Evolutionary conservation across 2,888 invertebrate genomes (phyloP).

Genomic region (Volucella inanis): DNA sequence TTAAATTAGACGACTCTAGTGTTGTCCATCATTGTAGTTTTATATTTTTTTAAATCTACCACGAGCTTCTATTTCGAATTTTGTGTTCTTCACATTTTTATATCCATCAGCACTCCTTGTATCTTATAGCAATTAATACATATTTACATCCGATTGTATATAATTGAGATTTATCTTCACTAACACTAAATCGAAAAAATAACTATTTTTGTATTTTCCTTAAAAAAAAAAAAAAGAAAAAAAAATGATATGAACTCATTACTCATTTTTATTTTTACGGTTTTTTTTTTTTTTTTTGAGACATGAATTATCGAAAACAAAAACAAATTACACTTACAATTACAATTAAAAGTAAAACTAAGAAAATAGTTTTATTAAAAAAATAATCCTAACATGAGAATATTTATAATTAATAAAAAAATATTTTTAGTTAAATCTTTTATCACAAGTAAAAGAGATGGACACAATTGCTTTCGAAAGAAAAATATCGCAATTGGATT

Average conservation of each 20-base stretch:
- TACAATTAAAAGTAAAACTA: slow-evolving; percentile 15
- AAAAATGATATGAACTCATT: slow-evolving; percentile 68
- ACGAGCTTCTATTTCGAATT: neutral
- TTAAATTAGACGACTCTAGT: too few relatives aligned
- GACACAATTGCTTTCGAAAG: slow-evolving; percentile 61
- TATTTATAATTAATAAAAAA: slow-evolving; percentile 4
- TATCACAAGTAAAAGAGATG: slow-evolving; percentile 75
- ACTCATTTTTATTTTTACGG: slow-evolving; percentile 13
- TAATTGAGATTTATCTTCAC: slow-evolving; percentile 57
- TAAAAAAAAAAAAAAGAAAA: slow-evolving; percentile 10
- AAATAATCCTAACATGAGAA: neutral
- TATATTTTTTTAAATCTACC: too few relatives aligned
- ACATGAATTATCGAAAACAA: slow-evolving; percentile 4
- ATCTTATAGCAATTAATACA: slow-evolving; percentile 37
- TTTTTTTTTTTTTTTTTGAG: slow-evolving; percentile 29
- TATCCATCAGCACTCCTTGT: slow-evolving; percentile 35
- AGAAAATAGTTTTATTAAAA: slow-evolving; percentile 22
- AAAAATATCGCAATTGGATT: slow-evolving; percentile 63
- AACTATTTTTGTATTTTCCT: neutral
- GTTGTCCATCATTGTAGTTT: too few relatives aligned
- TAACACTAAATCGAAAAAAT: slow-evolving; percentile 22
- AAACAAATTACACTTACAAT: slow-evolving; percentile 15
- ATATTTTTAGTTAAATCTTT: slow-evolving; percentile 62
- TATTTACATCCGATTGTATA: slow-evolving; percentile 64
- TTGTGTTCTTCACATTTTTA: neutral